These are phyloP conservation scores for Pammene aurita DNA, from an alignment of 2,888 invertebrate species.

Conservation along the genomic window DNA sequence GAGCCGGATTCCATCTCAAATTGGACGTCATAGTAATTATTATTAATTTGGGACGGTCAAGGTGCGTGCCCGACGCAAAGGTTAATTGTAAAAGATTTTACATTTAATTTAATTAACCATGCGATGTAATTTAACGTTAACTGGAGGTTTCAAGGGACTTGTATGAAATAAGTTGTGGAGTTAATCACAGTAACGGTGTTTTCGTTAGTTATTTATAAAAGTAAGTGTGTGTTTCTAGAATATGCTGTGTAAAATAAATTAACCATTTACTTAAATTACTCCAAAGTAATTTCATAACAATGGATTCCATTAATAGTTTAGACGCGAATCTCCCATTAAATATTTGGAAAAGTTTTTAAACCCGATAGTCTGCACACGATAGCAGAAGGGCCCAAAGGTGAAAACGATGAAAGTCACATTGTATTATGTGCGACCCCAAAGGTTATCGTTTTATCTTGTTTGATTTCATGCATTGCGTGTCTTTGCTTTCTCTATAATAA, in stretches of 20 bases:
- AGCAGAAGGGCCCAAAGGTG: constrained; percentile 37
- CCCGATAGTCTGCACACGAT: constrained; percentile 22
- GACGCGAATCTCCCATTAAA: constrained; percentile 15
- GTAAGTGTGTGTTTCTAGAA: constrained; percentile 1
- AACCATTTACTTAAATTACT: constrained; percentile 13
- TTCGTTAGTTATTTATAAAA: constrained; percentile 12
- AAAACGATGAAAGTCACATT: constrained; percentile 41
- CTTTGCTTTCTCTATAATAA: constrained; percentile 34
- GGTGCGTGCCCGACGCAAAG: constrained; percentile 29
- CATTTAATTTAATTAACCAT: constrained; percentile 36
- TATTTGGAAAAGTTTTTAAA: constrained; percentile 33
- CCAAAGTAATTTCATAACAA: constrained; percentile 17
- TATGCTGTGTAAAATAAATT: constrained; percentile 1
- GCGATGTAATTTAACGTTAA: constrained; percentile 23
- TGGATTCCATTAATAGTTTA: neutral
- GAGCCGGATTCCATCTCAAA: constrained; percentile 69
- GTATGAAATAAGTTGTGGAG: constrained; percentile 2
- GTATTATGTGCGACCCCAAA: constrained; percentile 35
- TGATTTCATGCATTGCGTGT: constrained; percentile 40
- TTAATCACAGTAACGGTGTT: neutral
- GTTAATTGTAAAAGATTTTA: constrained; percentile 36
- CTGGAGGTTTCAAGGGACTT: constrained; percentile 11
- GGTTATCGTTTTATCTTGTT: constrained; percentile 43
- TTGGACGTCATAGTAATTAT: constrained; percentile 59
- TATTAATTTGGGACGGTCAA: constrained; percentile 43